Percentiles rank a stretch among this genome's conserved stretches.
phyloP scores from a whole-genome alignment of 2,888 invertebrate species.

The Melanargia galathea region DNA sequence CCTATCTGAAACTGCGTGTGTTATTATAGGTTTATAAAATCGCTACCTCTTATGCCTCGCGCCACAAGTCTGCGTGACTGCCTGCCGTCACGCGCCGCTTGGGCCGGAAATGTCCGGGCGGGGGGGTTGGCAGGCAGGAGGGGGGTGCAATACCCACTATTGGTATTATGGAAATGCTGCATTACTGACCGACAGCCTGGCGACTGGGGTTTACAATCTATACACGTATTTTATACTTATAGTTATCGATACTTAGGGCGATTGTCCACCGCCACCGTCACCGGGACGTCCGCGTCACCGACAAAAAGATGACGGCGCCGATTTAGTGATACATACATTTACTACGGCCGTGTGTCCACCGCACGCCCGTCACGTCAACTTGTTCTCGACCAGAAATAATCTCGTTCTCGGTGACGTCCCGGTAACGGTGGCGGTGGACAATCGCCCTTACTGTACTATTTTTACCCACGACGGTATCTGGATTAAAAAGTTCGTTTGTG shows the following conservation, averaged over 20 bases:
- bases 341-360: too few species aligned
- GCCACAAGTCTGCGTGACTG: slow-evolving; percentile 54
- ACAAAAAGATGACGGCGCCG: too few species aligned
- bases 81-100: slow-evolving; percentile 57
- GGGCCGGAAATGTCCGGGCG: slow-evolving; percentile 58
- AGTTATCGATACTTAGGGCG: not conserved
- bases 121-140: slow-evolving; percentile 24
- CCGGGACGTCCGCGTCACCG: too few species aligned
- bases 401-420: too few species aligned
- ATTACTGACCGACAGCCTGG: slow-evolving; percentile 42
- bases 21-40: slow-evolving; percentile 8
- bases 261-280: too few species aligned
- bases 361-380: too few species aligned
- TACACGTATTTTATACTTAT: not conserved
- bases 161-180: slow-evolving; percentile 45
- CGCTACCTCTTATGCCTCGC: slow-evolving; percentile 36
- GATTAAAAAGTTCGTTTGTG: too few species aligned
- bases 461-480: too few species aligned
- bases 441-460: too few species aligned
- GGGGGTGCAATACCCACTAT: slow-evolving; percentile 41
- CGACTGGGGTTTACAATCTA: not conserved
- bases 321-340: too few species aligned
- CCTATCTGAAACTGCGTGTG: not conserved
- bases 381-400: too few species aligned
- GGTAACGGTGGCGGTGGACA: too few species aligned